Evolutionary conservation across 2,888 invertebrate species (phyloP).

Genomic region (Toxonevra muliebris): DNA sequence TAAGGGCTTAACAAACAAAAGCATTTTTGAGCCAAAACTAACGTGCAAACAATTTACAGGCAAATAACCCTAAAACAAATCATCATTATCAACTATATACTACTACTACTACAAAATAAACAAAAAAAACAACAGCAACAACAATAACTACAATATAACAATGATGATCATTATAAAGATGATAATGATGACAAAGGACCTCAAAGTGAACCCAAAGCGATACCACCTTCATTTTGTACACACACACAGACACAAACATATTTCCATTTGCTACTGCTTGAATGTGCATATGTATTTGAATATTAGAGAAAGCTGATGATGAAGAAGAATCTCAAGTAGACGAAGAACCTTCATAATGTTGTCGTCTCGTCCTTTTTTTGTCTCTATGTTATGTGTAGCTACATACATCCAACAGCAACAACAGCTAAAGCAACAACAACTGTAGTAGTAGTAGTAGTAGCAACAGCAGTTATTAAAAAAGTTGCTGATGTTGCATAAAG

Average conservation of each 20-base stretch:
- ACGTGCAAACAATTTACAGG: conserved; percentile 32
- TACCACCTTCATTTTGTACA: neutral
- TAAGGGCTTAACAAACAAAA: conserved; percentile 57
- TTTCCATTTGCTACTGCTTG: neutral
- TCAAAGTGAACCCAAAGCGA: too few species aligned
- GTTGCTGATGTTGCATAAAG: conserved; percentile 30
- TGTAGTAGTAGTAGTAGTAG: neutral
- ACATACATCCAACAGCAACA: neutral
- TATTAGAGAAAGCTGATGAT: too few species aligned
- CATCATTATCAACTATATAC: conserved; percentile 24
- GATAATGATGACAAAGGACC: neutral
- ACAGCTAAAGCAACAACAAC: neutral
- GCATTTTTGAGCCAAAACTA: conserved; percentile 23
- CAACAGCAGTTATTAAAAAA: conserved; percentile 30
- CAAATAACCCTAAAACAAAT: conserved; percentile 33
- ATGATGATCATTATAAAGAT: neutral
- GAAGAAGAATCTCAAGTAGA: too few species aligned
- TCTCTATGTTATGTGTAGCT: neutral
- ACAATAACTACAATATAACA: neutral
- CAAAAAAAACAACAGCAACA: neutral
- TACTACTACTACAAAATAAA: neutral
- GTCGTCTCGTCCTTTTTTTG: neutral
- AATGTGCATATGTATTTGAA: neutral
- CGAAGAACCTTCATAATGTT: too few species aligned
- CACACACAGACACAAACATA: conserved; percentile 2